Base-by-base conservation (phyloP, 2,797 vertebrate species). In the Sebastes trivittatus region DNA sequence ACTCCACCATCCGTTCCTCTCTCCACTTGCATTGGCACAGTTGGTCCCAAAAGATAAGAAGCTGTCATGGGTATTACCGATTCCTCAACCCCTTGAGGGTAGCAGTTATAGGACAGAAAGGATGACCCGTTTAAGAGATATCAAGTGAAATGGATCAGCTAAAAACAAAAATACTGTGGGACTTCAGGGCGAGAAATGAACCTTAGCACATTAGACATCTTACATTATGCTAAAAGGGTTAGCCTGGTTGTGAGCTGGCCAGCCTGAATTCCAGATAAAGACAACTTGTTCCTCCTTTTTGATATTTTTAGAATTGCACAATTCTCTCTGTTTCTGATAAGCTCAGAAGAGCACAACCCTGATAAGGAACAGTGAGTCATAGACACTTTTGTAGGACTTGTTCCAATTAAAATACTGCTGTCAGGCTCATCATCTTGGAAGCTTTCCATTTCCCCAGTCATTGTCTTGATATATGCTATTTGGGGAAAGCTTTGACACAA, bases 111-210 rank as follows among this genome's bases (percentile, higher is more conserved):
- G n/a, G 18, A 69, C 62, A 22, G 59, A 49, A n/a, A 69, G 10
- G 34, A 49, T 63, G 61, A 85, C 38, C 55, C 62, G 29, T 82
- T 42, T 69, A 54, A 69, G 29, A 77, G 36, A 69, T 66, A 65
- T 63, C 54, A 62, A 11, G 25, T 30, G n/a, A 80, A 72, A 74
- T 58, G 16, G 14, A 71, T 69, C 20, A 7, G 5, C 7, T 18
- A 30, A 79, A 72, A 73, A 38, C 18, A 18, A 52, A 71, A 65
- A 58, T 23, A 59, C 2, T 3, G 23, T 4, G 11, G 29, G 18
- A 65, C 62, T 56, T 13, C 72, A 32, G 64, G 32, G 34, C 14
- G 5, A 56, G 10, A 81, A 30, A 4, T 23, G 8, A 76, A 55
- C 52, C 16, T 67, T 49, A 23, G 6, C 62, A 22, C 46, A 75